phyloP scores from a whole-genome alignment of 2,797 vertebrate species.

The Danio albolineatus region DNA sequence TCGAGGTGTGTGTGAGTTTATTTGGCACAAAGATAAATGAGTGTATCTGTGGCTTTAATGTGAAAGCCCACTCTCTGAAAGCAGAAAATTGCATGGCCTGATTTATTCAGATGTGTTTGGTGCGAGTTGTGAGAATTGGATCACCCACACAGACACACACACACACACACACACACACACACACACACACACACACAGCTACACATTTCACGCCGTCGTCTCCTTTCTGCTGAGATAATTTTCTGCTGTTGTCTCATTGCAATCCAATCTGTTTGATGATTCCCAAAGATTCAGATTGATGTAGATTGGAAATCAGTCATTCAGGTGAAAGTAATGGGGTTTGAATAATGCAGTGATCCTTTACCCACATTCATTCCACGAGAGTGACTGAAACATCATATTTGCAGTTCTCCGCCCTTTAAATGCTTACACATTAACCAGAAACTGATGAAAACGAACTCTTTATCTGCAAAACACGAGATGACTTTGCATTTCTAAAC shows the following conservation, averaged over 20 bases:
- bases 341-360: constrained; percentile 44
- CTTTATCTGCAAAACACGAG: constrained; percentile 12
- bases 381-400: neutral
- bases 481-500: neutral
- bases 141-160: too few species aligned
- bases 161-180: too few species aligned
- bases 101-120: constrained; percentile 54
- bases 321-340: constrained; percentile 30
- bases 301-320: constrained; percentile 32
- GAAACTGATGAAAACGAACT: neutral
- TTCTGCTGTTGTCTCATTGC: constrained; percentile 4
- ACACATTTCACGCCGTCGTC: constrained; percentile 40
- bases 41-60: neutral
- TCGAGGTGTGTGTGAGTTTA: constrained; percentile 36
- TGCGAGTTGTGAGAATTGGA: constrained; percentile 31
- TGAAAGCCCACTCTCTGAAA: constrained; percentile 3
- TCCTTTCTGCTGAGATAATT: constrained; percentile 40
- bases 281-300: neutral
- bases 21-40: constrained; percentile 3
- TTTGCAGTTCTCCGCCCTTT: constrained; percentile 12
- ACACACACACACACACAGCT: constrained; percentile 37
- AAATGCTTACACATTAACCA: constrained; percentile 7
- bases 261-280: constrained; percentile 17
- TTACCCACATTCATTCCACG: constrained; percentile 2
- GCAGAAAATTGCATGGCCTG: constrained; percentile 8